phyloP scores from a whole-genome alignment of 2,888 invertebrate genomes.

The Cyrtodaria siliqua region DNA sequence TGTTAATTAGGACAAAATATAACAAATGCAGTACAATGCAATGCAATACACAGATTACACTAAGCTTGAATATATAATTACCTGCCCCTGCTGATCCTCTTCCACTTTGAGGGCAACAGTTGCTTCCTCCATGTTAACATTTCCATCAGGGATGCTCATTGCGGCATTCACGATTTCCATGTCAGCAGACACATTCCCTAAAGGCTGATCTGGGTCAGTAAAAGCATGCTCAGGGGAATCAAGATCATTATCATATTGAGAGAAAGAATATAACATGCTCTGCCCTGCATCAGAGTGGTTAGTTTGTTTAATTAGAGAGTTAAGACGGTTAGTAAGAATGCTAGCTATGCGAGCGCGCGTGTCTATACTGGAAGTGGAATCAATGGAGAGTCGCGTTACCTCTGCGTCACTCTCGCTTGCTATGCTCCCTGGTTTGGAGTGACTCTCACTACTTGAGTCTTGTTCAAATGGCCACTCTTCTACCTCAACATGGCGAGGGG shows the following conservation, averaged over 20 bases:
- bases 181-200: constrained; percentile 31
- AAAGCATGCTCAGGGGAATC: constrained; percentile 67
- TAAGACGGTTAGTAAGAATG: constrained; percentile 63
- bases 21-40: background rate
- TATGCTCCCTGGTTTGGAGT: constrained; percentile 62
- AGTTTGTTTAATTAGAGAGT: constrained; percentile 56
- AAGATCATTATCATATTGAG: constrained; percentile 66
- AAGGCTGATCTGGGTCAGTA: constrained; percentile 47
- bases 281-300: constrained; percentile 41
- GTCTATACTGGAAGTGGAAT: constrained; percentile 61
- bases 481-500: constrained; percentile 53
- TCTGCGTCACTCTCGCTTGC: constrained; percentile 68
- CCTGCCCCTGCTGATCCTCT: constrained; percentile 35
- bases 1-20: background rate
- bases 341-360: constrained; percentile 69
- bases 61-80: constrained; percentile 33
- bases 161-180: constrained; percentile 15
- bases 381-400: constrained; percentile 64
- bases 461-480: constrained; percentile 72
- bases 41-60: constrained; percentile 1
- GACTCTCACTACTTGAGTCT: constrained; percentile 57
- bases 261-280: constrained; percentile 70
- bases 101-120: constrained; percentile 9
- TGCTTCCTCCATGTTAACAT: constrained; percentile 14
- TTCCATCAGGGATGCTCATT: constrained; percentile 15